Conservation (phyloP, 2,113 vertebrate species). For the Loxodonta africana region DNA sequence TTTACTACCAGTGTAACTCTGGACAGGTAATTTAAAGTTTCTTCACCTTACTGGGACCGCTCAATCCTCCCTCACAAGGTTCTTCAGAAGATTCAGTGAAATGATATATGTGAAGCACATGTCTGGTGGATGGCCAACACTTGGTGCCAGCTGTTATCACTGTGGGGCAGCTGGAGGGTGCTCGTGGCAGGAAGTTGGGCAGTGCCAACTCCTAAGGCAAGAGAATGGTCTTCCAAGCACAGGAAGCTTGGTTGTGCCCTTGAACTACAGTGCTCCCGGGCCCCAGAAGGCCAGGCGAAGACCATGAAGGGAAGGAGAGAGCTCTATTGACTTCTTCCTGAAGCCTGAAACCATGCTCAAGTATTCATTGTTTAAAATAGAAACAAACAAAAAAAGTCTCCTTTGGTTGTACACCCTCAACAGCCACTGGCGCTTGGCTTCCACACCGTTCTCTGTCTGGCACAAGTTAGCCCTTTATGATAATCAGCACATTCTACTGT, state of each 20-base stretch:
- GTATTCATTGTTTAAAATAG: constrained; percentile 12
- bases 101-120: background rate
- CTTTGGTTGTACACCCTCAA: background rate
- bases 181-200: background rate
- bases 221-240: background rate
- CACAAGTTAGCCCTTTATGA: background rate
- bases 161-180: background rate
- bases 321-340: constrained; percentile 12
- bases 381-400: background rate
- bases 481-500: background rate
- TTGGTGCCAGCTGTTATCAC: background rate
- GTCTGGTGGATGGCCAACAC: background rate
- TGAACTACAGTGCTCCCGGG: background rate
- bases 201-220: background rate
- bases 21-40: background rate
- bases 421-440: background rate
- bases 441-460: background rate
- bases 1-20: background rate
- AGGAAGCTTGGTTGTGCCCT: background rate
- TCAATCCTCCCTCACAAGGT: background rate
- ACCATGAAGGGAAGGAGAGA: background rate
- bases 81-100: background rate
- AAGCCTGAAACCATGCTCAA: background rate
- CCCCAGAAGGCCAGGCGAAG: background rate
- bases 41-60: background rate